These are phyloP conservation scores for Cenopis cana DNA, from an alignment of 2,888 invertebrate genomes.

Conservation along the genomic window DNA sequence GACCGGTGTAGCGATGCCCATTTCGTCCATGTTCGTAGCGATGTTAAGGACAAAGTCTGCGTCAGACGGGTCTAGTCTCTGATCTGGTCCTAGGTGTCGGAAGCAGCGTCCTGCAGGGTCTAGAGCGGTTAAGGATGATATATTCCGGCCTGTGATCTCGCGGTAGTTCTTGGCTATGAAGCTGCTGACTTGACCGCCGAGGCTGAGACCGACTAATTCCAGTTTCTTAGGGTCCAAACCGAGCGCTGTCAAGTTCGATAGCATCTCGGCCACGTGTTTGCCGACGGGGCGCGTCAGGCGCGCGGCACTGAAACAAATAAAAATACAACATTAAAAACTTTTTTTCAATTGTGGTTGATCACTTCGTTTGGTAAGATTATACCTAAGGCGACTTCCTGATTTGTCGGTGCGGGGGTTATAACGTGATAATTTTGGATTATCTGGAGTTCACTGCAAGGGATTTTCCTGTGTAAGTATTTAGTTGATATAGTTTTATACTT, in stretches of 20 bases:
- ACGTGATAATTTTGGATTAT: conserved; percentile 62
- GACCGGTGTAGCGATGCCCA: conserved; percentile 50
- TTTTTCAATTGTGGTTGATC: too few species aligned
- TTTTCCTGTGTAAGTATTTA: conserved; percentile 70
- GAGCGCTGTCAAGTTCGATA: conserved; percentile 47
- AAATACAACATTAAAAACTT: too few species aligned
- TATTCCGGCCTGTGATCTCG: conserved; percentile 49
- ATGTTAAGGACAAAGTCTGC: conserved; percentile 52
- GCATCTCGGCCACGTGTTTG: conserved; percentile 49
- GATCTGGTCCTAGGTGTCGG: conserved; percentile 49
- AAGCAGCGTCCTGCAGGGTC: conserved; percentile 54
- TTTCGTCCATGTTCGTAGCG: conserved; percentile 51
- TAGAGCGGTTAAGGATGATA: conserved; percentile 50
- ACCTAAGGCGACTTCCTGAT: too few species aligned
- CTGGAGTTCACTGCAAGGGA: conserved; percentile 62
- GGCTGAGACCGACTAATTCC: conserved; percentile 50
- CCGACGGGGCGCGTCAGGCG: conserved; percentile 48
- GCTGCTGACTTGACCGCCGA: conserved; percentile 51
- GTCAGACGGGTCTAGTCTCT: conserved; percentile 51
- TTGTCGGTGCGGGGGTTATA: too few species aligned
- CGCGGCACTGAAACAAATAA: conserved; percentile 45
- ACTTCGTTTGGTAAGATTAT: too few species aligned
- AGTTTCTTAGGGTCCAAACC: conserved; percentile 51
- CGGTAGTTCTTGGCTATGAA: conserved; percentile 51
- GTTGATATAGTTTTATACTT: too few species aligned